phyloP scores from a whole-genome alignment of 2,888 invertebrate genomes.

The Eupelmus urozonus region DNA sequence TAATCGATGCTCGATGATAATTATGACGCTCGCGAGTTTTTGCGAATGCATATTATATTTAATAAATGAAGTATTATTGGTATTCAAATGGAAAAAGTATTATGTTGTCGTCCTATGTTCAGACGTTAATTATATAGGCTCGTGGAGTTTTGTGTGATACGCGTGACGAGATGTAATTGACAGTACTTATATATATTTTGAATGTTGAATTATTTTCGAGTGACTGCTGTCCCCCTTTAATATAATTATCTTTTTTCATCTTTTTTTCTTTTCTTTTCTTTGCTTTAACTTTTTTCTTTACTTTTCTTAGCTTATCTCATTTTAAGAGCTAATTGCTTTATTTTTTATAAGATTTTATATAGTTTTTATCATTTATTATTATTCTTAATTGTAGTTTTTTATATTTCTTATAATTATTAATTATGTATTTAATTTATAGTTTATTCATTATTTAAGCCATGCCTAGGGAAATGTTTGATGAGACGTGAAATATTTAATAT shows the following conservation, averaged over 20 bases:
- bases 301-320: not conserved
- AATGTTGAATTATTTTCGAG: slow-evolving; percentile 43
- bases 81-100: slow-evolving; percentile 75
- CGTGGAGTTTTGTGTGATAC: slow-evolving; percentile 21
- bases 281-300: slow-evolving; percentile 25
- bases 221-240: slow-evolving; percentile 32
- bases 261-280: slow-evolving; percentile 21
- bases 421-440: slow-evolving; percentile 24
- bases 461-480: not conserved
- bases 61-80: slow-evolving; percentile 73
- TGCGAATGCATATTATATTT: slow-evolving; percentile 27
- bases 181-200: slow-evolving; percentile 13
- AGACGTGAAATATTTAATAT: no score
- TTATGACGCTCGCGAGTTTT: slow-evolving; percentile 17
- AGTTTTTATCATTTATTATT: not conserved
- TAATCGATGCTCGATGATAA: slow-evolving; percentile 14
- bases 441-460: slow-evolving; percentile 1
- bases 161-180: slow-evolving; percentile 18
- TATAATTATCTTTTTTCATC: no score
- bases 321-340: no score
- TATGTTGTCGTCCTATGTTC: no score
- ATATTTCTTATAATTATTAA: not conserved
- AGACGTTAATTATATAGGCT: slow-evolving; percentile 31
- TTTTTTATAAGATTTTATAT: not conserved
- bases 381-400: slow-evolving; percentile 7